Conservation (phyloP, 2,888 invertebrate genomes). For the Itoplectis maculator region DNA sequence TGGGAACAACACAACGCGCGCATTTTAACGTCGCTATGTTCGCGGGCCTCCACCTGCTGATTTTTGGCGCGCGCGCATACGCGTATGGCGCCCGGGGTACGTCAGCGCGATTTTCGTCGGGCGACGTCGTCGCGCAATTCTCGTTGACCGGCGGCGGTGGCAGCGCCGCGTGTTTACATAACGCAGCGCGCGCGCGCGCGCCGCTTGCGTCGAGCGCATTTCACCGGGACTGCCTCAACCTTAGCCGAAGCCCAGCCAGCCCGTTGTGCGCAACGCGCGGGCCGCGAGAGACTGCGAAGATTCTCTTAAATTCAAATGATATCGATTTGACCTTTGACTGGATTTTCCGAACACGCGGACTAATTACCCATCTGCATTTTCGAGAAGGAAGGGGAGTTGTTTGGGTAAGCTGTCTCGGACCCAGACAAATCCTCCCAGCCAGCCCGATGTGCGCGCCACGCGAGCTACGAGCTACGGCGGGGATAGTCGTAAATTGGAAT, state of each 20-base stretch:
- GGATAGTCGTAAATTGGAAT: too few species aligned
- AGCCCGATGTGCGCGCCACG: too few species aligned
- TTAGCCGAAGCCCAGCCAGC: neutral
- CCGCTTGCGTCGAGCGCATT: constrained; percentile 30
- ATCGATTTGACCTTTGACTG: constrained; percentile 19
- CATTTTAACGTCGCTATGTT: neutral
- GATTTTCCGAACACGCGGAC: neutral
- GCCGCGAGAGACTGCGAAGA: neutral
- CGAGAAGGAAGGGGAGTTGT: too few species aligned
- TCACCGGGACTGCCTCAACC: constrained; percentile 36
- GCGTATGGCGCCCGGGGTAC: neutral
- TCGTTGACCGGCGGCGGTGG: constrained; percentile 21
- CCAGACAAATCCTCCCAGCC: too few species aligned
- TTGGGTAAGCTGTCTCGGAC: too few species aligned
- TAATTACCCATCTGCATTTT: too few species aligned
- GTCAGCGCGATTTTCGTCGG: constrained; percentile 11
- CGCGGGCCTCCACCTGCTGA: neutral
- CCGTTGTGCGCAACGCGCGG: neutral
- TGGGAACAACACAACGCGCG: too few species aligned
- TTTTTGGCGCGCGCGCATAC: neutral
- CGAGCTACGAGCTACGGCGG: too few species aligned
- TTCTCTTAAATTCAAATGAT: constrained; percentile 6
- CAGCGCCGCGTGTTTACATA: constrained; percentile 44
- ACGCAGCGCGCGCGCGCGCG: constrained; percentile 14
- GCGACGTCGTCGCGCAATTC: constrained; percentile 26